These are phyloP conservation scores for Drosophila quinaria DNA, from an alignment of 2,888 invertebrate genomes.

Conservation along the genomic window DNA sequence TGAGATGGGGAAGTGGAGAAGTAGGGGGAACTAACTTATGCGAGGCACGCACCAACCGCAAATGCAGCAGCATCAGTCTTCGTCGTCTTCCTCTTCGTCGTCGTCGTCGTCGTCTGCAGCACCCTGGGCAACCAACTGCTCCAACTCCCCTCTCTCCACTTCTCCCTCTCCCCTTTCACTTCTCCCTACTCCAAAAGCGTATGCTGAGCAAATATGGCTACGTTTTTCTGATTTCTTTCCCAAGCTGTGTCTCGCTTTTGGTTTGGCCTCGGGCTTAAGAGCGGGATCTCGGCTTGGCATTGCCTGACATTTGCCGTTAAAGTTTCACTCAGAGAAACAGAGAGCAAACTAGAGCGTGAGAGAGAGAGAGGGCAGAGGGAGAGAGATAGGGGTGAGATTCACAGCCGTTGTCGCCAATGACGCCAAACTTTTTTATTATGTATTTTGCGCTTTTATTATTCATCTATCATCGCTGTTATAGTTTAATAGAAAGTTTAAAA, in stretches of 20 bases:
- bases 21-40: conserved; percentile 69
- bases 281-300: conserved; percentile 12
- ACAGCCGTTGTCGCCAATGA: conserved; percentile 70
- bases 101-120: conserved; percentile 65
- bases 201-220: conserved; percentile 67
- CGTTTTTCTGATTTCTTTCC: conserved; percentile 60
- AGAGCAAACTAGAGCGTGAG: neutral
- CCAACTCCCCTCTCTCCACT: neutral
- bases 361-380: neutral
- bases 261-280: conserved; percentile 7
- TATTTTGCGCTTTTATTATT: conserved; percentile 79
- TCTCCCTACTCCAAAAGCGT: conserved; percentile 28
- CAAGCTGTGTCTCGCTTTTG: conserved; percentile 3
- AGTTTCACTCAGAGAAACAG: conserved; percentile 53
- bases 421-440: conserved; percentile 78
- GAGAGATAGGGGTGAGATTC: conserved; percentile 13
- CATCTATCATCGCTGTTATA: conserved; percentile 81
- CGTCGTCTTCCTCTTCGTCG: conserved; percentile 64
- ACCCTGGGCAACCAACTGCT: conserved; percentile 51
- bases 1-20: neutral
- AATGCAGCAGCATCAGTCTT: conserved; percentile 80
- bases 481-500: conserved; percentile 81
- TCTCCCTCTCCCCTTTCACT: neutral
- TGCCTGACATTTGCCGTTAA: conserved; percentile 27
- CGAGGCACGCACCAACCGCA: conserved; percentile 80